phyloP scores from a whole-genome alignment of 2,797 vertebrate species.

The Syndactyla subalaris region DNA sequence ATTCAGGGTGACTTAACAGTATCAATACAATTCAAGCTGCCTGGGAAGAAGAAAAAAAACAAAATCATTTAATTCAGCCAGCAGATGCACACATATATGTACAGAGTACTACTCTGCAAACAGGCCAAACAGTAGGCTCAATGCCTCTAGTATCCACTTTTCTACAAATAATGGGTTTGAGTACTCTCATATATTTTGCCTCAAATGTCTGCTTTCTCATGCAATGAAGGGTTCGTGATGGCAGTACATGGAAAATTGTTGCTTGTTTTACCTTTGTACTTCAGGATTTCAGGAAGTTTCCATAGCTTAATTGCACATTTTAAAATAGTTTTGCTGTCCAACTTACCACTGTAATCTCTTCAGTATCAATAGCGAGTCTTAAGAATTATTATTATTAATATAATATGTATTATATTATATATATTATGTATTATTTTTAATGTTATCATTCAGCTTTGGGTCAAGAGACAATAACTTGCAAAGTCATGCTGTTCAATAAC shows the following conservation, averaged over 20 bases:
- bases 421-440: not conserved
- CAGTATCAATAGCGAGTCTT: not conserved
- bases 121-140: not conserved
- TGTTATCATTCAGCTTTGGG: not conserved
- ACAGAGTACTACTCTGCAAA: not conserved
- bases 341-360: not conserved
- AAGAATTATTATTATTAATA: not conserved
- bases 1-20: not conserved
- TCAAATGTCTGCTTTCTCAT: not conserved
- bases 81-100: not conserved
- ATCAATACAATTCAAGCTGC: not conserved
- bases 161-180: not conserved
- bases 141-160: not conserved
- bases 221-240: not conserved
- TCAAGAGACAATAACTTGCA: not conserved
- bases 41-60: not conserved
- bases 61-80: not conserved
- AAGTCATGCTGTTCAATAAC: not conserved
- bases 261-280: not conserved
- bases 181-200: not conserved
- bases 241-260: not conserved
- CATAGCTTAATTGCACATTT: not conserved
- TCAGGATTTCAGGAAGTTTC: not conserved
- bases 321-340: not conserved
- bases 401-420: not conserved